Base-by-base conservation (phyloP, 2,113 vertebrate genomes). In the Ivindomyrus marchei region DNA sequence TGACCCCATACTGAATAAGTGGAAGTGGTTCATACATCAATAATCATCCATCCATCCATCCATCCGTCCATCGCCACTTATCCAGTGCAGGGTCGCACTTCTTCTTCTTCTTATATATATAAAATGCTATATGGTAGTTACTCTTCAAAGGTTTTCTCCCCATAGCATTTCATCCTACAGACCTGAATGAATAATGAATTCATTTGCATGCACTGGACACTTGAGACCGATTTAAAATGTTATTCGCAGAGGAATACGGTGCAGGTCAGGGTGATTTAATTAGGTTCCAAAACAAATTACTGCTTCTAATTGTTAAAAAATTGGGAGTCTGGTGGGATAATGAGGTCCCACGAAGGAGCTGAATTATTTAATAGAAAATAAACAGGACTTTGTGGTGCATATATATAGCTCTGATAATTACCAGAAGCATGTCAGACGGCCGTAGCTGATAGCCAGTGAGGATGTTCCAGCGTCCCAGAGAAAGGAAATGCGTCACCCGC, bases 271-370 rank as follows among this genome's bases (percentile, higher is more conserved):
- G 89, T 89, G 89, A 88, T 91, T 84, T 92, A 90, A 92, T 93
- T 92, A 90, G 88, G 91, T 91, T 90, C 88, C 91, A 92, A 92
- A 92, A 90, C 92, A 92, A 93, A 93, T 92, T 91, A 90, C 90
- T 77, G 66, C 87, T 87, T 87, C 90, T 93, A 91, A 93, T 93
- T 91, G 91, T 92, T 92, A 85, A 89, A 91, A 90, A 90, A 89
- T 89, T 74, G 45, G 52, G 90, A 62, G 80, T 62, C 90, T 90
- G 58, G 70, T 42, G 90, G 90, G 91, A 90, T 77, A 89, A 84
- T 42, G 90, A 50, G 62, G 62, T 86, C 66, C 88, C 83, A 15
- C 10, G 21, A 62, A 66, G 56, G 56, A 77, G 84, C 86, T 56
- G 45, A 90, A 89, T 90, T 91, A 89, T 90, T 91, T 91, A 92